Percentiles rank a stretch among this genome's conserved stretches.
Evolutionary conservation across 2,888 invertebrate species (phyloP).

Genomic region (Sinodicranocentrus sp.): DNA sequence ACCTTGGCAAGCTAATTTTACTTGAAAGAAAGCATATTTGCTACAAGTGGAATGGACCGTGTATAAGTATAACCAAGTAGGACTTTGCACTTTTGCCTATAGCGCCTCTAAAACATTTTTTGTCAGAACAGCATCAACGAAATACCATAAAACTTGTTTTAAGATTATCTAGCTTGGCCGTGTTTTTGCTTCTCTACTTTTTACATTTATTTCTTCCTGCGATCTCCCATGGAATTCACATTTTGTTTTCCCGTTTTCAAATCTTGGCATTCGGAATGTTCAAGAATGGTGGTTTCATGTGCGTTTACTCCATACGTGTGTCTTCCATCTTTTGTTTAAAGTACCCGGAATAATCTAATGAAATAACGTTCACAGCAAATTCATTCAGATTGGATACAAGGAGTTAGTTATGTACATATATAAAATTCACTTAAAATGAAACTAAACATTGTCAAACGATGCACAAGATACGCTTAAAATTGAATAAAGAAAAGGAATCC

Average conservation of each 20-base stretch:
- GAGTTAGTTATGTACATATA: no score
- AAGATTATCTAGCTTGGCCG: slow-evolving; percentile 38
- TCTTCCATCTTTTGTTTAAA: no score
- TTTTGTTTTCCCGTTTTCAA: slow-evolving; percentile 8
- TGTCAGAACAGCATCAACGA: slow-evolving; percentile 57
- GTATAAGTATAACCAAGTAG: not conserved
- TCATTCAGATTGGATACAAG: no score
- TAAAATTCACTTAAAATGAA: no score
- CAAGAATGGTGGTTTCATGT: no score
- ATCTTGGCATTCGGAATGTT: no score
- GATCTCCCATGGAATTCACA: slow-evolving; percentile 55
- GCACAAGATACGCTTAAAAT: no score
- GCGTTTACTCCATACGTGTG: no score
- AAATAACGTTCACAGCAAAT: no score
- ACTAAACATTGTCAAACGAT: no score
- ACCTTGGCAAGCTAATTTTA: not conserved
- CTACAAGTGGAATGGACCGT: not conserved
- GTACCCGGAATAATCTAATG: no score
- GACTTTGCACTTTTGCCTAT: slow-evolving; percentile 7
- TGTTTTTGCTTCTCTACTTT: slow-evolving; percentile 20
- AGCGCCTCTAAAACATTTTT: slow-evolving; percentile 7
- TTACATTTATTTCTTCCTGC: slow-evolving; percentile 6
- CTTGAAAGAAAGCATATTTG: not conserved
- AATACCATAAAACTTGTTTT: slow-evolving; percentile 75
- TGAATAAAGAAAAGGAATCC: no score